Evolutionary conservation across 2,888 invertebrate genomes (phyloP), one percentile per base, ranked within the genome.

Genomic region (Agrilus cyanescens): DNA sequence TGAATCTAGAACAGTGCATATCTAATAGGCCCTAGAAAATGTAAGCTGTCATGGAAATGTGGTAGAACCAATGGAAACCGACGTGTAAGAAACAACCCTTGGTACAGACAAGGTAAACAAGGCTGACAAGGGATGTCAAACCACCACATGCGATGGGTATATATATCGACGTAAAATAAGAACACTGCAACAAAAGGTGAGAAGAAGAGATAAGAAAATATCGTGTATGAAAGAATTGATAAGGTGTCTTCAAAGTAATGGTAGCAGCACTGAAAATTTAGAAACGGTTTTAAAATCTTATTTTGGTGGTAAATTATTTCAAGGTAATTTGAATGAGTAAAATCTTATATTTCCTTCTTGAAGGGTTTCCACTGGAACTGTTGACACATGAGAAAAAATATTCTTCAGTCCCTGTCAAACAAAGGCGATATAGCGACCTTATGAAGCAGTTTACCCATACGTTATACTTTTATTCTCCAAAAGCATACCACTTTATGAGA

Each of bases 371-470:
- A 4, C 16, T 44, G 13, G 43, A 44, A 32, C 12, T 44, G 16
- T 20, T 44, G 4, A 37, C 32, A 25, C 32, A n/a, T 4, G 13
- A 33, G 8, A 42, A 42, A 32, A 32, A 13, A 4, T n/a, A n/a
- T n/a, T n/a, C n/a, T n/a, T 6, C 37, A 29, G 8, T 4, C 30
- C 14, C 7, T 29, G n/a, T 37, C 13, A 29, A 41, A 15, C 35
- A 36, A 31, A 6, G 40, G 20, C 6, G 41, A n/a, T 44, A 41
- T 25, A 31, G 38, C 5, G 2, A 8, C 6, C 4, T 41, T n/a
- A 46, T 43, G 43, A 46, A 42, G 14, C 38, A 46, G 18, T 43
- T 46, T 43, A 39, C 42, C 2, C 39, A 43, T 3, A 45, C 41
- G 4, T 30, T 45, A 12, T 45, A 41, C 29, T 45, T 45, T 41